Base-by-base conservation (phyloP, 2,888 invertebrate species). In the Scaptomyza cyrtandrae region DNA sequence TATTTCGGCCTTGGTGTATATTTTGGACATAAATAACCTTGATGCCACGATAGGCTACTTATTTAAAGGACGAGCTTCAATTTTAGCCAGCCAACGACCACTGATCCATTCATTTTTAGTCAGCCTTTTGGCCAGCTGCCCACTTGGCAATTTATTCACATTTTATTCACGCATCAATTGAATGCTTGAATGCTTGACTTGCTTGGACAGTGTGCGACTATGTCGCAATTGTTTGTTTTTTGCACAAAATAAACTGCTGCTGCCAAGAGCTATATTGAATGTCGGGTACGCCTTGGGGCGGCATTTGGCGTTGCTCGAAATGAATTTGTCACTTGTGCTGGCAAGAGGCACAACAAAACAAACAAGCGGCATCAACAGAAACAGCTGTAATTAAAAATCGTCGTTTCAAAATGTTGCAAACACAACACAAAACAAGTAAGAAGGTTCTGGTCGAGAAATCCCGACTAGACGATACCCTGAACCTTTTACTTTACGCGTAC, bases 371-470 rank as follows among this genome's bases (percentile, higher is more conserved):
- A 48, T 53, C 37, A 49, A 60, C 61, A 50, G 68, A 54, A 60
- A 73, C 76, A 72, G 55, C 70, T 66, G 88, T 88, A 84, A 84
- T 88, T 86, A 84, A 84, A 84, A 84, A 64, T 68, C 80, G 58
- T 58, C 80, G 60, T 50, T 52, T 61, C 24, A 29, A 56, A 64
- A 45, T 55, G 61, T 61, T 57, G 49, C 53, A 56, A 53, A 31
- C 44, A 49, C 41, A 64, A 60, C 59, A 62, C 52, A 11, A 48
- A 57, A n/a, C n/a, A n/a, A n/a, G n/a, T n/a, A n/a, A n/a, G n/a
- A n/a, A n/a, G n/a, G n/a, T n/a, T n/a, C n/a, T n/a, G n/a, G n/a
- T n/a, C n/a, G n/a, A n/a, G n/a, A n/a, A n/a, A n/a, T n/a, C n/a
- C n/a, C n/a, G n/a, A n/a, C n/a, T n/a, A n/a, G n/a, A n/a, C n/a